phyloP scores from a whole-genome alignment of 2,113 vertebrate species.

The Lanius collurio region DNA sequence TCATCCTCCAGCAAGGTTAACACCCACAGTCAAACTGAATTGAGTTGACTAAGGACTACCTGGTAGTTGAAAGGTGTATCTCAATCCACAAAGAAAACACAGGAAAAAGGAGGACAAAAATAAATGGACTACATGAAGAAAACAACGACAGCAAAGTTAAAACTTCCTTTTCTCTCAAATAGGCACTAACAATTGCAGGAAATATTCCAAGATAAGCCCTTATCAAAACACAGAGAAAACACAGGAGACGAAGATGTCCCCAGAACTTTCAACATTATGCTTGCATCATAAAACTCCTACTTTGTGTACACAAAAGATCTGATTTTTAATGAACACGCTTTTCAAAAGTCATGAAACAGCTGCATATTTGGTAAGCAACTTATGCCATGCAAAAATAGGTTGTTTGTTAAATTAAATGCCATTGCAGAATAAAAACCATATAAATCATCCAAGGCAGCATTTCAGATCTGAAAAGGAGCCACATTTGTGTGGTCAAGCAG shows the following conservation, averaged over 20 bases:
- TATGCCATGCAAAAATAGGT: neutral
- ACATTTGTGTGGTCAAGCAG: accelerated
- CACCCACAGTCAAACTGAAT: neutral
- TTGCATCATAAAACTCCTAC: neutral
- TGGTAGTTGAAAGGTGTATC: neutral
- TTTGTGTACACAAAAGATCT: neutral
- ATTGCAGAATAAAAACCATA: neutral
- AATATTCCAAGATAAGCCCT: neutral
- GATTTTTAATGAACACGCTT: neutral
- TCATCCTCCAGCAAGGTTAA: neutral
- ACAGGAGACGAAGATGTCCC: neutral
- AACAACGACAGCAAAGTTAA: neutral
- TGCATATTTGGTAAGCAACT: neutral
- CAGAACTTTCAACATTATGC: neutral
- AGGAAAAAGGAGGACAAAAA: neutral
- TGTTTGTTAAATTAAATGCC: neutral
- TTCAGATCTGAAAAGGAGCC: neutral
- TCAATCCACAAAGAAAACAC: neutral
- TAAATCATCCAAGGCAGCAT: neutral
- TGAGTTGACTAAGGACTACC: neutral
- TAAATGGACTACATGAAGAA: neutral
- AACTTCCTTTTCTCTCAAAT: neutral
- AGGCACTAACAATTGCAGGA: neutral
- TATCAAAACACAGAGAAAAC: neutral
- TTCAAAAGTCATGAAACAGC: neutral